phyloP scores from a whole-genome alignment of 2,888 invertebrate genomes.

The Tetheella fluctuosa region DNA sequence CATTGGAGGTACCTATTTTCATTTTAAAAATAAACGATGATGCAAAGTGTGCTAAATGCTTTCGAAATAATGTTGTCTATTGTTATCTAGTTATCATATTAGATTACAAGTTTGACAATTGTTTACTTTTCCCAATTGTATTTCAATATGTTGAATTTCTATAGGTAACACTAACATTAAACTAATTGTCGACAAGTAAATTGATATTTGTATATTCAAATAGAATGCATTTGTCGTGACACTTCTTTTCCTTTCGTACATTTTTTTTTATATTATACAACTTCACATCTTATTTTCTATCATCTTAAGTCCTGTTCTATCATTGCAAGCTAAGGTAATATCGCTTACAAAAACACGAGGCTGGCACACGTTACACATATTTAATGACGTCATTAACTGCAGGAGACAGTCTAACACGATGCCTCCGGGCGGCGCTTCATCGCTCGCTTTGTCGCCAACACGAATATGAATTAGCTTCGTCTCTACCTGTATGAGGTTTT shows the following conservation, averaged over 20 bases:
- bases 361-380: constrained; percentile 64
- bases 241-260: too few species aligned
- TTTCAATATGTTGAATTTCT: background rate
- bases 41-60: constrained; percentile 48
- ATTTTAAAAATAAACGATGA: constrained; percentile 20
- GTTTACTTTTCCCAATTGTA: background rate
- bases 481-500: constrained; percentile 26
- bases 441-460: constrained; percentile 45
- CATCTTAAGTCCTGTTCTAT: background rate
- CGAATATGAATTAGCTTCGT: constrained; percentile 34
- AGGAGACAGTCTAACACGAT: constrained; percentile 59
- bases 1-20: constrained; percentile 19
- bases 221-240: too few species aligned
- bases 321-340: constrained; percentile 20
- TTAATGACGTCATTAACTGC: constrained; percentile 81
- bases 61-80: constrained; percentile 24
- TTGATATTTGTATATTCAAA: background rate
- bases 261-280: too few species aligned
- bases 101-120: constrained; percentile 7
- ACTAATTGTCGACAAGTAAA: background rate
- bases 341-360: constrained; percentile 39
- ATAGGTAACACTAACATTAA: background rate
- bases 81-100: constrained; percentile 10
- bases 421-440: constrained; percentile 51
- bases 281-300: background rate